These are phyloP conservation scores for Pseudochirops corinnae DNA, from an alignment of 2,797 vertebrate genomes.

Conservation along the genomic window DNA sequence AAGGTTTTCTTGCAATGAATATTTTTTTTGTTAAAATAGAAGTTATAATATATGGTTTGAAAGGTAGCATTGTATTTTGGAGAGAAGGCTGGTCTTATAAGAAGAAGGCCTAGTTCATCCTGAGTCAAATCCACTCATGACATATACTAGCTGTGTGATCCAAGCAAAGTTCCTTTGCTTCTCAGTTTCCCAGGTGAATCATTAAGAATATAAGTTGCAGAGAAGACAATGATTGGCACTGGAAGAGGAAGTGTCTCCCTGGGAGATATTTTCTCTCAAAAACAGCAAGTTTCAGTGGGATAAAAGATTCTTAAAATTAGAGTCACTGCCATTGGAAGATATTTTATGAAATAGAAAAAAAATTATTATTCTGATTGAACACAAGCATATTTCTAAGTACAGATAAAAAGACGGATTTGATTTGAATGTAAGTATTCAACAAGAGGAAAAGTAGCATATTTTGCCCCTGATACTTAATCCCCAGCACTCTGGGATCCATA, in stretches of 20 bases:
- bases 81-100: not conserved
- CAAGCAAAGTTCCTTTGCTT: not conserved
- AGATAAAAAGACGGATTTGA: not conserved
- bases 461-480: not conserved
- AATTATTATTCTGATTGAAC: conserved; percentile 9
- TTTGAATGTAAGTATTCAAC: not conserved
- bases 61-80: not conserved
- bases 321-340: not conserved
- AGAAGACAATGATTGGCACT: not conserved
- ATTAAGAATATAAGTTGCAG: not conserved
- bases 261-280: not conserved
- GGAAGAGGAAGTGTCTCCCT: not conserved
- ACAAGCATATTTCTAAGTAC: not conserved
- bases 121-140: not conserved
- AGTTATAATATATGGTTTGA: not conserved
- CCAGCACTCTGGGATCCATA: not conserved
- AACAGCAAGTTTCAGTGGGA: not conserved
- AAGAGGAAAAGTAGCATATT: not conserved
- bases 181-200: not conserved
- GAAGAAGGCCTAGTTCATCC: not conserved
- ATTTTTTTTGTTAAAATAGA: not conserved
- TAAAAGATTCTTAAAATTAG: not conserved
- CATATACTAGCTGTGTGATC: not conserved
- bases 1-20: not conserved
- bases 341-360: not conserved